Evolutionary conservation across 2,113 vertebrate genomes (phyloP).

Genomic region (Trochalopteron elliotii): DNA sequence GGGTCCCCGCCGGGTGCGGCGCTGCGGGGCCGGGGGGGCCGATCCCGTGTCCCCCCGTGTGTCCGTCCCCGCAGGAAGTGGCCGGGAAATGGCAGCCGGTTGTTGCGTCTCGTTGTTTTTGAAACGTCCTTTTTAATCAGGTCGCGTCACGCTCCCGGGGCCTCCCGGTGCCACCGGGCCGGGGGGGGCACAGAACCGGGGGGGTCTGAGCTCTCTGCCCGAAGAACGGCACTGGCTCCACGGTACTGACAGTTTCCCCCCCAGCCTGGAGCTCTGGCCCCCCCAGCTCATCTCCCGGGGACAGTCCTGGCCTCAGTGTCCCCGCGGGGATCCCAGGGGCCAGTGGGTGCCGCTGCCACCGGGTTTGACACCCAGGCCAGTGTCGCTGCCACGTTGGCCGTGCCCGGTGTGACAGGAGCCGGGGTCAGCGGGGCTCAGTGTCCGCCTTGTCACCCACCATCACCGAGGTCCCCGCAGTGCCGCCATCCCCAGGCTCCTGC

Average conservation of each 20-base stretch:
- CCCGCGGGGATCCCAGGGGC: background rate
- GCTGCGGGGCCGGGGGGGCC: background rate
- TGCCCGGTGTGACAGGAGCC: background rate
- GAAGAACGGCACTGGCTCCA: background rate
- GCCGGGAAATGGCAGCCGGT: conserved; percentile 75
- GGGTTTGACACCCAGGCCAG: background rate
- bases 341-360: background rate
- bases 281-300: background rate
- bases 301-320: background rate
- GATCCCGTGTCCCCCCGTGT: background rate
- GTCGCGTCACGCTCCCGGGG: conserved; percentile 67
- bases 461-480: background rate
- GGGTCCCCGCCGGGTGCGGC: background rate
- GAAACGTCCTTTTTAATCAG: conserved; percentile 72
- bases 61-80: conserved; percentile 71
- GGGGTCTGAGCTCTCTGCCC: background rate
- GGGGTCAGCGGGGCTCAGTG: background rate
- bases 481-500: background rate
- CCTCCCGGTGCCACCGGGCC: conserved; percentile 5
- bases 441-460: background rate
- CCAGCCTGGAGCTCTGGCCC: background rate
- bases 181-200: background rate
- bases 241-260: background rate
- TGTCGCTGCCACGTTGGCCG: background rate
- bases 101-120: conserved; percentile 66